Evolutionary conservation across 2,797 vertebrate genomes (phyloP).

Genomic region (Phrynocephalus guinanensis): DNA sequence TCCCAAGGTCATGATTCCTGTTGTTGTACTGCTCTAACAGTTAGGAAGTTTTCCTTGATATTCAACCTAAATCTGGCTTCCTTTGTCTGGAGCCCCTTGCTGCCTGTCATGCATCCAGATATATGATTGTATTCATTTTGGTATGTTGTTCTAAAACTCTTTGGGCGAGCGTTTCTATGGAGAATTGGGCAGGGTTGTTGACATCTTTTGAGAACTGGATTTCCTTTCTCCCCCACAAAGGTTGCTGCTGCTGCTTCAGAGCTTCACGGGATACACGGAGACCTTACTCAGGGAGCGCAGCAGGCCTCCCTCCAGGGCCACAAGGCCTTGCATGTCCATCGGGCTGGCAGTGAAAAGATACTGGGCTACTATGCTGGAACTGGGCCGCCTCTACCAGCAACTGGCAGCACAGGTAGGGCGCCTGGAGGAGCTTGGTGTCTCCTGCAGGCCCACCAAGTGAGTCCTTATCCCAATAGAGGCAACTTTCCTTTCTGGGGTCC

Average conservation of each 20-base stretch:
- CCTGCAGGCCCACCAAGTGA: too few species aligned
- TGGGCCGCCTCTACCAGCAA: slow-evolving; percentile 70
- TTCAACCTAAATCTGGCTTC: too few species aligned
- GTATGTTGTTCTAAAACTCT: too few species aligned
- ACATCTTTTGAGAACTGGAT: background rate
- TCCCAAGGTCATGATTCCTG: too few species aligned
- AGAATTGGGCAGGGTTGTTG: too few species aligned
- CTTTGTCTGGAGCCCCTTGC: too few species aligned
- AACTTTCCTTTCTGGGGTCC: background rate
- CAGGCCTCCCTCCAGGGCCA: slow-evolving; percentile 47
- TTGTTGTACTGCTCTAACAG: too few species aligned
- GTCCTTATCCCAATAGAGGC: background rate
- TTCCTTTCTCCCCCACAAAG: slow-evolving; percentile 69
- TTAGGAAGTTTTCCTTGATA: too few species aligned
- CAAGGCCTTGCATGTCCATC: slow-evolving; percentile 82
- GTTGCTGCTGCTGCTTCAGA: slow-evolving; percentile 92
- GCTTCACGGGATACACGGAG: slow-evolving; percentile 83
- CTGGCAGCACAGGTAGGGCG: slow-evolving; percentile 66
- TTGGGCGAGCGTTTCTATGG: background rate
- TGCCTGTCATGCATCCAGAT: too few species aligned
- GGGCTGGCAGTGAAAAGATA: slow-evolving; percentile 87
- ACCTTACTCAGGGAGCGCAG: slow-evolving; percentile 62
- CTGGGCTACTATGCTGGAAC: slow-evolving; percentile 86
- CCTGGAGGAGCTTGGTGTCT: background rate
- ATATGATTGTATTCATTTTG: background rate